These are phyloP conservation scores for Hydrolagus affinis DNA, from an alignment of 2,113 vertebrate species.

Conservation along the genomic window DNA sequence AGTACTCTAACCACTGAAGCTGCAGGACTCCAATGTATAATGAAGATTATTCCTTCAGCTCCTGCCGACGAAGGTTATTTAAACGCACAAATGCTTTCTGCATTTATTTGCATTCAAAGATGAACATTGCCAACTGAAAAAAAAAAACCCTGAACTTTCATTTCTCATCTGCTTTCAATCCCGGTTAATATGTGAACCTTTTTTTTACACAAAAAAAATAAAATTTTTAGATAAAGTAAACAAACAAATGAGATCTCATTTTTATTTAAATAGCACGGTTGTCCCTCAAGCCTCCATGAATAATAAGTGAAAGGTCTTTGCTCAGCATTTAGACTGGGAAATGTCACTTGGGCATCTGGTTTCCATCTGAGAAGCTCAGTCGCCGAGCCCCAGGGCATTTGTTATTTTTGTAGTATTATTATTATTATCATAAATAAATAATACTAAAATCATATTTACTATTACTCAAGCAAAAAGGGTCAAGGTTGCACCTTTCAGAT, in stretches of 20 bases:
- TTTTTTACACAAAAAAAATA: neutral
- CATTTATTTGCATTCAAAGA: neutral
- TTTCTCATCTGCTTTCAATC: neutral
- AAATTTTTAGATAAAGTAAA: neutral
- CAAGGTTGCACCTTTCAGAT: neutral
- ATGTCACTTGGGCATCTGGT: neutral
- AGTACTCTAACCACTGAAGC: too few relatives aligned
- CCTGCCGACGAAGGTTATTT: neutral
- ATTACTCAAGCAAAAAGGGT: neutral
- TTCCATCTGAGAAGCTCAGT: neutral
- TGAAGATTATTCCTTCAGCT: neutral
- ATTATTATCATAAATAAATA: neutral
- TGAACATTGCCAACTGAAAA: neutral
- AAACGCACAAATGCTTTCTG: neutral
- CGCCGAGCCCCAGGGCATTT: neutral
- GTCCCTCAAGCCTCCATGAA: conserved; percentile 3
- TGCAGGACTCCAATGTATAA: neutral
- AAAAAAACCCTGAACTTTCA: neutral
- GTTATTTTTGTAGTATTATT: neutral
- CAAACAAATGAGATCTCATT: neutral
- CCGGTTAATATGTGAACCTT: neutral
- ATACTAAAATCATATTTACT: neutral
- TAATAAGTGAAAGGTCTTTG: neutral
- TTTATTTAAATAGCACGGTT: neutral
- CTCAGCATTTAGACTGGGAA: neutral